Percentiles rank a stretch among this genome's conserved stretches.
Conservation (phyloP, 2,113 vertebrate species). For the Xyliphius kryptos region DNA sequence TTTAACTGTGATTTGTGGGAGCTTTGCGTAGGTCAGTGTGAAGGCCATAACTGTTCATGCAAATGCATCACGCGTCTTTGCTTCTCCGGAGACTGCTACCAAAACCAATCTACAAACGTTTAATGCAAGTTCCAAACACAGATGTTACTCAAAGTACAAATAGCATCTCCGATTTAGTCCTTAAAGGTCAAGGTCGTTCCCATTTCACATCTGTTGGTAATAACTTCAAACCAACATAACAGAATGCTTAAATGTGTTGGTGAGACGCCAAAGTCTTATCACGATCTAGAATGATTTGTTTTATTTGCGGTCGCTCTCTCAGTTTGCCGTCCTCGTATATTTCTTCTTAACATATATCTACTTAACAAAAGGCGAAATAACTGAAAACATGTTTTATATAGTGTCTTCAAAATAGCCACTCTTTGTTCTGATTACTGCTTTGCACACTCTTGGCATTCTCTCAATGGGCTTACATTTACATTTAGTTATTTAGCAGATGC, state of each 20-base stretch:
- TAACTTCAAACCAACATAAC: conserved; percentile 32
- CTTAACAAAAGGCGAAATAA: no score
- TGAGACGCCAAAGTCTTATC: conserved; percentile 40
- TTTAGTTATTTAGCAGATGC: no score
- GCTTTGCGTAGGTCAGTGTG: conserved; percentile 33
- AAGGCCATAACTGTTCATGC: conserved; percentile 42
- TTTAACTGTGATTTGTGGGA: conserved; percentile 41
- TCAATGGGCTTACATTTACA: no score
- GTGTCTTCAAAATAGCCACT: no score
- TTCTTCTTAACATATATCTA: no score
- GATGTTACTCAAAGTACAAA: conserved; percentile 29
- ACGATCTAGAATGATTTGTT: conserved; percentile 33
- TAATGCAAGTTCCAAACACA: conserved; percentile 18
- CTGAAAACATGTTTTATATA: no score
- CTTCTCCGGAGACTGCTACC: conserved; percentile 34
- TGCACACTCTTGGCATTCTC: no score
- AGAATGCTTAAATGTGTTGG: conserved; percentile 43
- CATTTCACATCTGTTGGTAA: conserved; percentile 43
- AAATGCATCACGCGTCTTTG: conserved; percentile 45
- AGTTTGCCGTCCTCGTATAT: conserved; percentile 36
- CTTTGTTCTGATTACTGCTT: no score
- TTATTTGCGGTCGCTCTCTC: conserved; percentile 36
- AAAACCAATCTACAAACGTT: conserved; percentile 33
- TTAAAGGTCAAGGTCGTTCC: conserved; percentile 37
- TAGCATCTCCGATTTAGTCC: conserved; percentile 35